These are phyloP conservation scores for Collichthys lucidus DNA, from an alignment of 2,113 vertebrate genomes.

Conservation along the genomic window DNA sequence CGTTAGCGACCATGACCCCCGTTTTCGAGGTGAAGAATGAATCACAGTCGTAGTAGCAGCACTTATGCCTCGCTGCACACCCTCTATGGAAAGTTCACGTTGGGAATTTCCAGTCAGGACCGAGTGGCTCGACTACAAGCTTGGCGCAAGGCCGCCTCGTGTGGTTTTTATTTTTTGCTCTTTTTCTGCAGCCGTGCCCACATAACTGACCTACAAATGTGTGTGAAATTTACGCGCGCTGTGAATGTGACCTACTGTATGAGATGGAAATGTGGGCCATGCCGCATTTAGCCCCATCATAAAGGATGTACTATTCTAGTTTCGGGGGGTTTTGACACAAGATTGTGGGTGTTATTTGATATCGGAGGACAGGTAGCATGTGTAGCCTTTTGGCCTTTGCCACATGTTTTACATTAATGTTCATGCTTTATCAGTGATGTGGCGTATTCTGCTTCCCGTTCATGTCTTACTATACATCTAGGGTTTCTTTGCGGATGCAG, in stretches of 20 bases:
- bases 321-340: constrained; percentile 1
- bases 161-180: constrained; percentile 31
- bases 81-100: constrained; percentile 68
- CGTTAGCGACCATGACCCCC: constrained; percentile 34
- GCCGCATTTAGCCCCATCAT: not conserved
- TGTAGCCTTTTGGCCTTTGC: not conserved
- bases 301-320: constrained; percentile 28
- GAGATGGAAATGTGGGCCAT: constrained; percentile 51
- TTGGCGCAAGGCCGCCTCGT: constrained; percentile 48
- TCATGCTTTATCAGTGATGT: not conserved
- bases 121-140: constrained; percentile 46
- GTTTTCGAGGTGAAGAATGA: constrained; percentile 45
- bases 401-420: not conserved
- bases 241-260: constrained; percentile 53
- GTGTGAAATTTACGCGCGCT: constrained; percentile 58
- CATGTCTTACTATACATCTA: not conserved
- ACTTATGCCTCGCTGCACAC: constrained; percentile 13
- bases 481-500: not conserved
- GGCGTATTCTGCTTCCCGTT: not conserved
- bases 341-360: not conserved
- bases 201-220: constrained; percentile 72
- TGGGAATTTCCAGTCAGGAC: constrained; percentile 71
- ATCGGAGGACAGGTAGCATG: not conserved
- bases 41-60: constrained; percentile 42
- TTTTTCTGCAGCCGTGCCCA: constrained; percentile 35